phyloP scores from a whole-genome alignment of 2,888 invertebrate species.

The Argyra leucocephala region DNA sequence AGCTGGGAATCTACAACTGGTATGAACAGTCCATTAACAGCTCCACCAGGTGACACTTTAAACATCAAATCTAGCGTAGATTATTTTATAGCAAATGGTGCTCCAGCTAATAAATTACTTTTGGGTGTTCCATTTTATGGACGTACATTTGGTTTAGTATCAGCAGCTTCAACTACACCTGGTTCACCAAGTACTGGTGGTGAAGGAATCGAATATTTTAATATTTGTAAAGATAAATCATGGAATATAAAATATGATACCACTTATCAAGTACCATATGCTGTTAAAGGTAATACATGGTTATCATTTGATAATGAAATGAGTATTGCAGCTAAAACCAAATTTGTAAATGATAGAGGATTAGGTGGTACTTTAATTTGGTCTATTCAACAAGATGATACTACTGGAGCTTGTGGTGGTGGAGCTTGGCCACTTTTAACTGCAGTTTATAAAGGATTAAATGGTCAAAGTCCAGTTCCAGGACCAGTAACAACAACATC shows the following conservation, averaged over 20 bases:
- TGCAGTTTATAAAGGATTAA: neutral
- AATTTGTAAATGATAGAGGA: constrained; percentile 62
- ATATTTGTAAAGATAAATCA: constrained; percentile 28
- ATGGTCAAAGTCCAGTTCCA: no score
- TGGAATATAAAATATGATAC: neutral
- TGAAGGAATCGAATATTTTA: constrained; percentile 46
- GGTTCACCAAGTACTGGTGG: neutral
- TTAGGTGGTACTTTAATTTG: constrained; percentile 76
- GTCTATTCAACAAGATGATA: constrained; percentile 73
- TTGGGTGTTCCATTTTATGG: neutral
- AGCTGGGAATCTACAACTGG: neutral
- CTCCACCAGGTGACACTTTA: neutral
- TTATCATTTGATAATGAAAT: constrained; percentile 79
- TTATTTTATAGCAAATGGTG: neutral
- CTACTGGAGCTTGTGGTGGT: neutral
- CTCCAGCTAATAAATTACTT: neutral
- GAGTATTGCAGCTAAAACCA: constrained; percentile 66
- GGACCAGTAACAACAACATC: no score
- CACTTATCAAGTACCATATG: constrained; percentile 51
- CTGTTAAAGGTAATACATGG: constrained; percentile 72
- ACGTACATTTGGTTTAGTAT: neutral
- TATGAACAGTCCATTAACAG: neutral
- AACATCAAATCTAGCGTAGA: neutral
- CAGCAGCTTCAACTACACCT: neutral
- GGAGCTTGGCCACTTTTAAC: neutral